These are phyloP conservation scores for Lingula anatina DNA, from an alignment of 2,888 invertebrate species.

Conservation along the genomic window DNA sequence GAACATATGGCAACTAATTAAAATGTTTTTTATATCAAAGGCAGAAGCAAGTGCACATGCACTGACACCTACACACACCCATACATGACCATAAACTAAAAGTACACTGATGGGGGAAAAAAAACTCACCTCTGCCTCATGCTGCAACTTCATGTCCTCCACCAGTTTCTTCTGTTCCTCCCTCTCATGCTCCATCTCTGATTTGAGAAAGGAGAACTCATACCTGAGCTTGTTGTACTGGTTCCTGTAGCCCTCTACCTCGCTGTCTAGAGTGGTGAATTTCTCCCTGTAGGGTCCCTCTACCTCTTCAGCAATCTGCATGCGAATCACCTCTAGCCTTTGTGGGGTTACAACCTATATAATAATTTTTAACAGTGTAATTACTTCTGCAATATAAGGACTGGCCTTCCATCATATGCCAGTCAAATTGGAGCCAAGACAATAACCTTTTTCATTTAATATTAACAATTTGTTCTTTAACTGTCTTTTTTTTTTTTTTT, in stretches of 20 bases:
- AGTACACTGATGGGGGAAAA: no score
- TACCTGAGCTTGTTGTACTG: slow-evolving; percentile 43
- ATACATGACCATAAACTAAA: no score
- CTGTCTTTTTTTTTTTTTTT: no score
- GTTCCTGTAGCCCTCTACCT: slow-evolving; percentile 36
- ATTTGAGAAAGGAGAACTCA: slow-evolving; percentile 47
- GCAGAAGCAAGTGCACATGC: no score
- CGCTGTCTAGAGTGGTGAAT: slow-evolving; percentile 33
- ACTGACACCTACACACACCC: no score
- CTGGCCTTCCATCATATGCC: neutral
- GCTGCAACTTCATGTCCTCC: slow-evolving; percentile 42
- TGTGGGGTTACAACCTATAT: slow-evolving; percentile 37
- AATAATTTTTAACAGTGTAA: neutral
- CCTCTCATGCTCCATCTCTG: slow-evolving; percentile 48
- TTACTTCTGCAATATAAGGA: neutral
- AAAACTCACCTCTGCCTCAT: slow-evolving; percentile 45
- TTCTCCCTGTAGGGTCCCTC: slow-evolving; percentile 39
- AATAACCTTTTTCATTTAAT: no score
- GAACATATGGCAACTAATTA: no score
- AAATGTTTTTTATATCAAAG: no score
- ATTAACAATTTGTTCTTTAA: no score
- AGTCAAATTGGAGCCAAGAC: no score
- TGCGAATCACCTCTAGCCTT: slow-evolving; percentile 37
- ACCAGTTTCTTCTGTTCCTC: slow-evolving; percentile 33
- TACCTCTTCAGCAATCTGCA: slow-evolving; percentile 39